Percentiles rank a stretch among this genome's conserved stretches.
These are phyloP conservation scores for Micrastur ruficollis DNA, from an alignment of 2,797 vertebrate species.

Conservation along the genomic window DNA sequence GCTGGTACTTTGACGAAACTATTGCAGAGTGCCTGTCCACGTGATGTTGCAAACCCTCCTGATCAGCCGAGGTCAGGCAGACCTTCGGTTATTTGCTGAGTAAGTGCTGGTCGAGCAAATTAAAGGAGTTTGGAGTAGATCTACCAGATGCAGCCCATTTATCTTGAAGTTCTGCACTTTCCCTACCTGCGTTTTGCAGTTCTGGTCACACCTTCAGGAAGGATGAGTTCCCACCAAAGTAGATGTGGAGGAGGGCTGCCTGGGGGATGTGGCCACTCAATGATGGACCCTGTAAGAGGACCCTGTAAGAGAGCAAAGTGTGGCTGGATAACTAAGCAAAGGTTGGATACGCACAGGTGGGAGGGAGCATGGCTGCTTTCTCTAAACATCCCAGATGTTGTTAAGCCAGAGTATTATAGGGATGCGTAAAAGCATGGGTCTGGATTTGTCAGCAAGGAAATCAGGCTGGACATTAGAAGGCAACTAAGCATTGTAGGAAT, in stretches of 20 bases:
- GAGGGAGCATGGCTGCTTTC: background rate
- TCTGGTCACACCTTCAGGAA: background rate
- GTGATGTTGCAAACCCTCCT: background rate
- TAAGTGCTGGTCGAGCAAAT: conserved; percentile 5
- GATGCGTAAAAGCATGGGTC: background rate
- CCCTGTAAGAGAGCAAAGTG: background rate
- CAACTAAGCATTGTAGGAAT: background rate
- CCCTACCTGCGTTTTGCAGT: background rate
- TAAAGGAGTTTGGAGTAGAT: background rate
- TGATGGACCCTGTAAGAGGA: background rate
- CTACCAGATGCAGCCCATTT: conserved; percentile 10
- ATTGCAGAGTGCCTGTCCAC: background rate
- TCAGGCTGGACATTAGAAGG: background rate
- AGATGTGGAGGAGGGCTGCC: background rate
- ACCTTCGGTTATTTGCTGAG: background rate
- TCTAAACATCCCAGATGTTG: background rate
- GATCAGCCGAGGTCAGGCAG: background rate
- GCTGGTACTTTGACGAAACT: background rate
- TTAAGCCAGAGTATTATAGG: fast-evolving
- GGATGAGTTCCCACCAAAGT: background rate
- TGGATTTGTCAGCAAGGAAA: background rate
- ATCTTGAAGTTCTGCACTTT: background rate
- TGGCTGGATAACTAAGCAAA: background rate
- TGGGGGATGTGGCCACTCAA: no score
- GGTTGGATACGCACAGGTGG: background rate